A percentile compares a stretch with the other conserved stretches of the same genome.
phyloP scores from a whole-genome alignment of 2,888 invertebrate species.

The Cloeon dipterum region DNA sequence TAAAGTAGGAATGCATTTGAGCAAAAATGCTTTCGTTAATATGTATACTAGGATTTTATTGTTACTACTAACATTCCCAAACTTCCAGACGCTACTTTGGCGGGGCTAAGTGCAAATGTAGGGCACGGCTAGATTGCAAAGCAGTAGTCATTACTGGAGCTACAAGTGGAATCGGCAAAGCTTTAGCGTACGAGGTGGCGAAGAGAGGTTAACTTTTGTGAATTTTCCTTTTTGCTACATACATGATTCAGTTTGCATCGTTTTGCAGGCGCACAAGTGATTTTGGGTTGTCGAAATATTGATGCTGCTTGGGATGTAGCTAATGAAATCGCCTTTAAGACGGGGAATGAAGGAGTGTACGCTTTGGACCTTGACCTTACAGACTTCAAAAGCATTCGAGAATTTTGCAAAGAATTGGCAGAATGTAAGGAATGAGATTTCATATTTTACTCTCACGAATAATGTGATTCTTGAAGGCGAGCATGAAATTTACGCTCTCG shows the following conservation, averaged over 20 bases:
- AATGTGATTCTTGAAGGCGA: slow-evolving; percentile 11
- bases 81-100: slow-evolving; percentile 9
- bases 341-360: slow-evolving; percentile 14
- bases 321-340: slow-evolving; percentile 16
- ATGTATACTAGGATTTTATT: too few species aligned
- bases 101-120: slow-evolving; percentile 11
- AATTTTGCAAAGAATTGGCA: slow-evolving; percentile 16
- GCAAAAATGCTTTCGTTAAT: too few species aligned
- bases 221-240: background rate
- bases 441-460: background rate
- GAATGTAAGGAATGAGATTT: slow-evolving; percentile 7
- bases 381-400: slow-evolving; percentile 16
- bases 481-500: slow-evolving; percentile 18
- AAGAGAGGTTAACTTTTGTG: slow-evolving; percentile 16
- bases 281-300: slow-evolving; percentile 28
- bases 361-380: slow-evolving; percentile 16
- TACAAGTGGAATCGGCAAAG: slow-evolving; percentile 33
- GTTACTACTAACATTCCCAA: too few species aligned
- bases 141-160: slow-evolving; percentile 31
- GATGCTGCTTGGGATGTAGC: slow-evolving; percentile 21
- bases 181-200: slow-evolving; percentile 25
- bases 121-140: slow-evolving; percentile 14
- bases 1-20: too few species aligned
- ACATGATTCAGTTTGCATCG: background rate
- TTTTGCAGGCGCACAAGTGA: slow-evolving; percentile 22